Evolutionary conservation across 2,797 vertebrate genomes (phyloP), one percentile per base, ranked within the genome.

Genomic region (Oreochromis grahami): DNA sequence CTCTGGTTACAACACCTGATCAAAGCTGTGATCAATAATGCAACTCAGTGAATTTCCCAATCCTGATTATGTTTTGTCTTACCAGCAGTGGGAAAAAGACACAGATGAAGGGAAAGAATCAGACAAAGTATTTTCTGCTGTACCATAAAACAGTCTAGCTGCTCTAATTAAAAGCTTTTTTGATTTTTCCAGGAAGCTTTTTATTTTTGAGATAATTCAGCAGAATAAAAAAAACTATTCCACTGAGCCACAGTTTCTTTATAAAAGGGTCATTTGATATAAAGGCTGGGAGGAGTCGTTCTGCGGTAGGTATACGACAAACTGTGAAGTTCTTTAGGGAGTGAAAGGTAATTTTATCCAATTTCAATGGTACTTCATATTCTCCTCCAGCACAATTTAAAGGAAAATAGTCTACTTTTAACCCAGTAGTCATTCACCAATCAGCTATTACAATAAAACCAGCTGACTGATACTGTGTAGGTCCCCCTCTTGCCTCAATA

Each of bases 21-120:
- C 87, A 87, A 86, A 89, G 82, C 88, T 58, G 14, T 26, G 78
- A 86, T 86, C 85, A 87, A 76, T 68, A 58, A 87, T 77, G 17
- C 50, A 85, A 43, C 79, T 74, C 17, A 13, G 70, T 50, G 70
- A 74, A 74, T 50, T 74, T 74, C 43, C 19, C 14, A 15, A 50
- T 79, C 76, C 29, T 58, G 51, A 86, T 79, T 21, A 82, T 5
- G 34, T 38, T 90, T 79, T 55, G 50, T 76, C 81, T 60, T 3
- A 43, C 38, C 78, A 45, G 56, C 84, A 36, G 80, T 48, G 38
- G 50, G 63, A 68, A 77, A 84, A 43, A 81, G 50, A 81, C 0
- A 70, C 0, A 70, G 4, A 32, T 12, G n/a, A 52, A n/a, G 45
- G 12, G 68, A 38, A 60, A 63, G 26, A 45, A 60, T 34, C 26